These are phyloP conservation scores for Cryptotermes secundus DNA, from an alignment of 1,140 invertebrate species.

Conservation along the genomic window DNA sequence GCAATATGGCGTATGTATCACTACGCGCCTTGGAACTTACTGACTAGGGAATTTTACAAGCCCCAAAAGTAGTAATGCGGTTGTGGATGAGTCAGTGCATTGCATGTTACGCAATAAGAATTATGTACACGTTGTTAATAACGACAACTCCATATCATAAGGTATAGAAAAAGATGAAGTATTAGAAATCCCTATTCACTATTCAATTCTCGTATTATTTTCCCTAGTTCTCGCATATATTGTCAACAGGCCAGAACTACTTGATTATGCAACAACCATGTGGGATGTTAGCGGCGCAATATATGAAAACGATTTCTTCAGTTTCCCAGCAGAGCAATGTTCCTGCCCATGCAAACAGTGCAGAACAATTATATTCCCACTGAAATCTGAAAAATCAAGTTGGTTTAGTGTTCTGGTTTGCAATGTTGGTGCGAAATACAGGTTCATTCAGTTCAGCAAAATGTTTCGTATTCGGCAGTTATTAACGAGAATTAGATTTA, in stretches of 20 bases:
- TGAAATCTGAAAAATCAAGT: no score
- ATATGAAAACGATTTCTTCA: neutral
- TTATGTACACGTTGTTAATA: conserved; percentile 26
- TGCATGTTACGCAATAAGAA: conserved; percentile 8
- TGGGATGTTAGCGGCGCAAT: conserved; percentile 5
- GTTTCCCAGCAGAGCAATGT: no score
- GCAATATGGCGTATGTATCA: conserved; percentile 57
- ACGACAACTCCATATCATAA: neutral
- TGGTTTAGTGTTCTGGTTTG: no score
- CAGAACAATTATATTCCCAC: no score
- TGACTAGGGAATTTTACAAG: neutral
- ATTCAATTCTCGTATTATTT: neutral
- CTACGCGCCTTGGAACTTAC: conserved; percentile 17
- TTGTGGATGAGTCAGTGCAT: conserved; percentile 19
- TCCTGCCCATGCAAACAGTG: no score
- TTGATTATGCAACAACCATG: conserved; percentile 14
- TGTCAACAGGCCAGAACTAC: neutral
- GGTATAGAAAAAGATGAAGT: neutral
- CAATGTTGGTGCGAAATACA: no score
- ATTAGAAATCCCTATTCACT: neutral
- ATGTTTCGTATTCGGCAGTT: no score
- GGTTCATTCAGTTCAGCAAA: no score
- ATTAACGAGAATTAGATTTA: neutral
- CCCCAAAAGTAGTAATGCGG: neutral
- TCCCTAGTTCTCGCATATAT: neutral